A percentile compares a stretch with the other conserved stretches of the same genome.
Conservation (phyloP, 1,140 invertebrate genomes). For the Apis cerana region DNA sequence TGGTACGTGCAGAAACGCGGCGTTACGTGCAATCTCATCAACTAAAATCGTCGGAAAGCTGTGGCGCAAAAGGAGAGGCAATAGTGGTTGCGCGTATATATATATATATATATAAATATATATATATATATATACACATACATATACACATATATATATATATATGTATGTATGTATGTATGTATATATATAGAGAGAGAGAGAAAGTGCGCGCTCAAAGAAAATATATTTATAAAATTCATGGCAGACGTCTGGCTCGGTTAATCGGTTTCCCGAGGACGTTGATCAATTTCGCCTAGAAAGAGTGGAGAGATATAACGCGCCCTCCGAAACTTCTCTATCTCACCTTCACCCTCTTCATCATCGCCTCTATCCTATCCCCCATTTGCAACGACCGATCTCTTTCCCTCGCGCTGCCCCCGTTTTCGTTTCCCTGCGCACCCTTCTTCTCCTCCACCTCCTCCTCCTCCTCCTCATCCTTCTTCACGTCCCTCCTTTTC, state of each 20-base stretch:
- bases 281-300: slow-evolving; percentile 66
- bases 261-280: slow-evolving; percentile 67
- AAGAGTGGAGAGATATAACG: slow-evolving; percentile 42
- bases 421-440: slow-evolving; percentile 15
- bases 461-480: background rate
- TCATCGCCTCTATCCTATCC: slow-evolving; percentile 46
- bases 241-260: slow-evolving; percentile 57
- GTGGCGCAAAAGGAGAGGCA: slow-evolving; percentile 32
- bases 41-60: slow-evolving; percentile 26
- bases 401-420: slow-evolving; percentile 19
- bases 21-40: slow-evolving; percentile 26
- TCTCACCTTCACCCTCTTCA: slow-evolving; percentile 51
- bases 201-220: slow-evolving; percentile 36
- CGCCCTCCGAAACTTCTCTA: slow-evolving; percentile 39
- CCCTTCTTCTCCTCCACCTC: background rate
- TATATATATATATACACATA: too few relatives aligned
- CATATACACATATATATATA: too few relatives aligned
- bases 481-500: slow-evolving; percentile 33
- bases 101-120: too few relatives aligned
- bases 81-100: background rate
- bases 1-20: background rate
- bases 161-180: too few relatives aligned
- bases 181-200: too few relatives aligned
- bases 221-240: slow-evolving; percentile 69
- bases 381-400: background rate